Evolutionary conservation across 1,140 invertebrate genomes (phyloP), one percentile per base, ranked within the genome.

Genomic region (Caenorhabditis brenneri): DNA sequence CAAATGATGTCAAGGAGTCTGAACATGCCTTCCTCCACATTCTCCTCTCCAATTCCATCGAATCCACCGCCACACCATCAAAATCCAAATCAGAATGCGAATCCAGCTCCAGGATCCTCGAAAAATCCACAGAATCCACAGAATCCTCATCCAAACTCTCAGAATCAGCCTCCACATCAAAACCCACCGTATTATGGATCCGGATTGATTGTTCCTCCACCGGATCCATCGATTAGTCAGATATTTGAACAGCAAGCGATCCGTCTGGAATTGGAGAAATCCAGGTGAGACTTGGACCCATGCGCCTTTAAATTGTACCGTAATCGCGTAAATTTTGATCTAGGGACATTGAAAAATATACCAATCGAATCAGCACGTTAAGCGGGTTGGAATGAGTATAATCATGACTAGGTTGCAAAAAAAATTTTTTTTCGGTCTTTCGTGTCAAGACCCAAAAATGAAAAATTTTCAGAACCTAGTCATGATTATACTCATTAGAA

Each of bases 121-220:
- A n/a, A 33, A 36, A 65, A 65, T 36, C 12, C 3, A n/a, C 55
- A 58, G 24, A 29, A 58, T 29, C n/a, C 55, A 2, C 36, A n/a
- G 53, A 55, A 55, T 55, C 24, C 22, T 42, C 39, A 42, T 42
- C 39, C 39, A 58, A 1, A 29, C 22, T 9, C 22, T 46, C 27
- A 27, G 24, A 95, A 94, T 85, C 93, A 31, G 85, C 86, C 69
- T 36, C 81, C 74, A 51, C 85, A 84, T 31, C 81, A 46, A 39
- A 85, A 81, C 51, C 81, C 51, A 51, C 84, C 48, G 2, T 46
- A 39, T 74, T 74, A 74, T 69, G 83, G 80, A 83, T 79, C 60
- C 81, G 85, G 9, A 84, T 31, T 49, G 51, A 85, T 81, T 87
- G 69, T 39, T 86, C 83, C 82, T 79, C 79, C 65, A 0, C 29